A percentile compares a stretch with the other conserved stretches of the same genome.
These are phyloP conservation scores for Antheraea assamensis DNA, from an alignment of 2,888 invertebrate species.

Conservation along the genomic window DNA sequence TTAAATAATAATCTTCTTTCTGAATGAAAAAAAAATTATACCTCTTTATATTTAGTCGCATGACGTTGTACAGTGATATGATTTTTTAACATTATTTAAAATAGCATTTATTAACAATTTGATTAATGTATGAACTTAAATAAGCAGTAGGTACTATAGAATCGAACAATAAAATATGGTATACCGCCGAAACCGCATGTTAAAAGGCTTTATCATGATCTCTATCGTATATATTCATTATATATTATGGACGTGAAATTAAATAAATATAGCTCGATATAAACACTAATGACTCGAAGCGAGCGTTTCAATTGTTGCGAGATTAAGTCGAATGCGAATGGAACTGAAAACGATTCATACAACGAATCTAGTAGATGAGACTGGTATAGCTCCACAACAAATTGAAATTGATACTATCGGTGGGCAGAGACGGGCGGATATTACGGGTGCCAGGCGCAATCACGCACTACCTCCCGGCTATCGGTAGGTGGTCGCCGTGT, in stretches of 20 bases:
- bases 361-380: slow-evolving; percentile 72
- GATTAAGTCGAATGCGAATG: slow-evolving; percentile 73
- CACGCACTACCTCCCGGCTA: slow-evolving; percentile 64
- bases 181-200: not conserved
- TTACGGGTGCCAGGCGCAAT: slow-evolving; percentile 79
- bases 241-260: slow-evolving; percentile 55
- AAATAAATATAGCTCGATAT: slow-evolving; percentile 52
- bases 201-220: slow-evolving; percentile 12
- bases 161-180: not conserved
- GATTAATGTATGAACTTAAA: not conserved
- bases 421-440: slow-evolving; percentile 73
- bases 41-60: no score
- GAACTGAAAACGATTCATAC: slow-evolving; percentile 77
- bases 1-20: no score
- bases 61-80: no score
- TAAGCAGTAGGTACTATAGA: not conserved
- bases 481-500: slow-evolving; percentile 43
- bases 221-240: slow-evolving; percentile 44
- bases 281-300: slow-evolving; percentile 53
- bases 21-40: no score
- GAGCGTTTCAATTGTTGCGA: slow-evolving; percentile 67
- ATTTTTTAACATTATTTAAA: not conserved
- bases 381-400: slow-evolving; percentile 76
- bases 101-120: not conserved
- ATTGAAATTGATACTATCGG: slow-evolving; percentile 82